A percentile compares a stretch with the other conserved stretches of the same genome.
Conservation (phyloP, 2,888 invertebrate genomes). For the Eledone cirrhosa region DNA sequence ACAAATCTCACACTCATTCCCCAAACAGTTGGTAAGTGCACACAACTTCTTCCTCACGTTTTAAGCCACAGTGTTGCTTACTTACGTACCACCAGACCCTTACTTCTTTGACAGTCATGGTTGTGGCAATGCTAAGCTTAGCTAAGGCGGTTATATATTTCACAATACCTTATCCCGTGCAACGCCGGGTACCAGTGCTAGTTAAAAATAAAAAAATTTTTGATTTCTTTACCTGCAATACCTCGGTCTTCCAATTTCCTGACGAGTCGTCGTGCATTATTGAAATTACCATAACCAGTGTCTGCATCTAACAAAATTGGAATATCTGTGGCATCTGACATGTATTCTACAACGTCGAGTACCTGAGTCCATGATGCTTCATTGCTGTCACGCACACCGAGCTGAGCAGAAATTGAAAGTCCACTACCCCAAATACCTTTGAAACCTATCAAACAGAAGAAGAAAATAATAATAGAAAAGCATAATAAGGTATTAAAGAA, state of each 20-base stretch:
- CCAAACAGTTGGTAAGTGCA: too few relatives aligned
- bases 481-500: background rate
- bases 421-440: constrained; percentile 69
- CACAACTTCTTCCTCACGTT: too few relatives aligned
- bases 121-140: too few relatives aligned
- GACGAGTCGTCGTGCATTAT: constrained; percentile 68
- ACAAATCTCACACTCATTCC: too few relatives aligned
- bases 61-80: too few relatives aligned
- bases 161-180: too few relatives aligned
- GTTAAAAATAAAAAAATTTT: too few relatives aligned
- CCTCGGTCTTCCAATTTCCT: constrained; percentile 67
- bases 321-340: constrained; percentile 67
- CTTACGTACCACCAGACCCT: too few relatives aligned
- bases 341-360: constrained; percentile 67
- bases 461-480: background rate
- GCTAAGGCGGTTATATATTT: too few relatives aligned
- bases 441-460: constrained; percentile 45
- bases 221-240: constrained; percentile 63
- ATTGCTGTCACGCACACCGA: constrained; percentile 68
- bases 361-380: constrained; percentile 69
- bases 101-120: too few relatives aligned
- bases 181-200: too few relatives aligned
- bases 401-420: constrained; percentile 67
- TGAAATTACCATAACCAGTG: constrained; percentile 69
- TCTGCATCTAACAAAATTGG: constrained; percentile 69